Evolutionary conservation across 2,113 vertebrate genomes (phyloP).

Genomic region (Apodemus speciosus): DNA sequence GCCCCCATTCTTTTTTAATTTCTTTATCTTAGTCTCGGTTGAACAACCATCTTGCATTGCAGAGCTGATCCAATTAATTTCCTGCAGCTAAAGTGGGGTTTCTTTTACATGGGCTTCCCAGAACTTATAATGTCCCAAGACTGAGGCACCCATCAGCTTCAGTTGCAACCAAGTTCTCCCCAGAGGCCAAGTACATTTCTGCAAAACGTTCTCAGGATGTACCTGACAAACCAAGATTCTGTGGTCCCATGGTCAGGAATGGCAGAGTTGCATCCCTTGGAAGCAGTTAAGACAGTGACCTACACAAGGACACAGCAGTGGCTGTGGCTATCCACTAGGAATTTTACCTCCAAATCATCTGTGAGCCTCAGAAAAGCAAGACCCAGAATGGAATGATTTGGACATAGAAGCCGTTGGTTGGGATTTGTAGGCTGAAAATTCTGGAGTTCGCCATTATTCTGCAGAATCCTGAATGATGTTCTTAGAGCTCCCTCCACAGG

Average conservation of each 20-base stretch:
- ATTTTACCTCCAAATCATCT: slow-evolving; percentile 50
- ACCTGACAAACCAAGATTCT: not conserved
- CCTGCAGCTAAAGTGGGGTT: slow-evolving; percentile 1
- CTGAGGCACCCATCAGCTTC: not conserved
- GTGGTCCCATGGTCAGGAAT: not conserved
- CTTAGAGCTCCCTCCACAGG: slow-evolving; percentile 77
- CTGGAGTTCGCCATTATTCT: slow-evolving; percentile 84
- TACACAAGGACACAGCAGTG: slow-evolving; percentile 57
- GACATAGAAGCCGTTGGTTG: slow-evolving; percentile 78
- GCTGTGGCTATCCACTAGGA: slow-evolving; percentile 2
- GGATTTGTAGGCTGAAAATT: slow-evolving; percentile 77
- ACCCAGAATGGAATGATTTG: slow-evolving; percentile 76
- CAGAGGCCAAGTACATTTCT: not conserved
- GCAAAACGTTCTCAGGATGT: not conserved
- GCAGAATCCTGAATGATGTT: slow-evolving; percentile 81
- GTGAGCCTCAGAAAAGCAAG: slow-evolving; percentile 42
- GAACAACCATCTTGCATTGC: not conserved
- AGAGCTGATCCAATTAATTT: not conserved
- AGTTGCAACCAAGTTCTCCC: not conserved
- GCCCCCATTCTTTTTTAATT: not conserved
- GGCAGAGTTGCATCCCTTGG: not conserved
- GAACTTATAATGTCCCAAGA: not conserved
- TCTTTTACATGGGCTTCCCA: slow-evolving; percentile 14
- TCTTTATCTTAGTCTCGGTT: slow-evolving; percentile 16
- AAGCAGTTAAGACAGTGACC: not conserved